Evolutionary conservation across 2,888 invertebrate genomes (phyloP), one percentile per base, ranked within the genome.

Genomic region (Melitaea athalia): DNA sequence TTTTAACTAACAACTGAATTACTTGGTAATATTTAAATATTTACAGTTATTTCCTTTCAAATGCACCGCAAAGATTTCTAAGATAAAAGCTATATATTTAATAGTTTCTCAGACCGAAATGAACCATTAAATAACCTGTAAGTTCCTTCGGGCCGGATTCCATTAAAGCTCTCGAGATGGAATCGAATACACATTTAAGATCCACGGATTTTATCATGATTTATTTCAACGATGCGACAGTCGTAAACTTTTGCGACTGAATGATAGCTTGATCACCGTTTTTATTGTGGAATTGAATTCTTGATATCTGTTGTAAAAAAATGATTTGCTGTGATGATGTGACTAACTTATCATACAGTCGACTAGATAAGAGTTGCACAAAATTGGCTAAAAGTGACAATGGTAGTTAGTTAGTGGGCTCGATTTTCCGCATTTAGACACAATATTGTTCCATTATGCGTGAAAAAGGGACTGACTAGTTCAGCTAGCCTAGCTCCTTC

Each of bases 151-250:
- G 60, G 50, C n/a, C 47, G 59, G 57, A 64, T 57, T 47, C 61
- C 64, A 59, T 64, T 70, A 42, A 57, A 64, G 57, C 70, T 67
- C 55, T 31, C 42, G 60, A 67, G 64, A 50, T 59, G 60, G 59
- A 53, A 24, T 15, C 42, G 31, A 50, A 57, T 61, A 67, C 49
- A 59, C 52, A 64, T 64, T 63, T 47, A 61, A 60, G 67, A 38
- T 42, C 57, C 15, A 42, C 15, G 42, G 15, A 42, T 57, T 57
- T 57, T 57, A 57, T 57, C 42, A 38, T 15, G 38, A 57, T 57
- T 42, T 42, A 42, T 42, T 57, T 15, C 38, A 42, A 42, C 15
- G 15, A n/a, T 42, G 57, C 42, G 38, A 14, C 6, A 11, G 42
- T 42, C 38, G 57, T 57, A 55, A 55, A 31, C 53, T 31, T 38